phyloP scores from a whole-genome alignment of 2,113 vertebrate species.

The Trogon surrucura region DNA sequence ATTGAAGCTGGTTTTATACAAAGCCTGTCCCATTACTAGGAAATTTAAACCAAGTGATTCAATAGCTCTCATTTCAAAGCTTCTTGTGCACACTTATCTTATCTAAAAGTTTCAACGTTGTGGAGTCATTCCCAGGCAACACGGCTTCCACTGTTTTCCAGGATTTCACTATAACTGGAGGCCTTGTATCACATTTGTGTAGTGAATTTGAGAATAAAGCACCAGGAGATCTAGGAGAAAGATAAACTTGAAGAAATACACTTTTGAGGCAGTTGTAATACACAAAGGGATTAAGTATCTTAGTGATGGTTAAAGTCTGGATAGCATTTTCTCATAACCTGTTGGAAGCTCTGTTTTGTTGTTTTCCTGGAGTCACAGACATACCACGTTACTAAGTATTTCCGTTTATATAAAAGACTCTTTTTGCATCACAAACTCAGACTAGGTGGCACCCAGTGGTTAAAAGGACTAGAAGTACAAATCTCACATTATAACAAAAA shows the following conservation, averaged over 20 bases:
- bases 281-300: constrained; percentile 8
- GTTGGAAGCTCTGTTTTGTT: constrained; percentile 11
- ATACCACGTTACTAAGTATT: neutral
- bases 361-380: neutral
- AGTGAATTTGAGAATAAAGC: neutral
- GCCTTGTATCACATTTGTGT: neutral
- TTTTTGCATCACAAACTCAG: constrained; percentile 4
- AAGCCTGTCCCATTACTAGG: constrained; percentile 13
- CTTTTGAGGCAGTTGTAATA: neutral
- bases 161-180: constrained; percentile 10
- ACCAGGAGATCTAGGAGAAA: neutral
- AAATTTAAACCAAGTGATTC: constrained; percentile 23
- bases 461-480: neutral
- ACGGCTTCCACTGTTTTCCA: constrained; percentile 23
- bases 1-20: neutral
- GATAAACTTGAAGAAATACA: constrained; percentile 25
- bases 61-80: constrained; percentile 17
- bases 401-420: neutral
- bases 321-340: constrained; percentile 55
- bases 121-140: neutral
- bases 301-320: neutral
- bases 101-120: constrained; percentile 31
- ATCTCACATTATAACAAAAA: neutral
- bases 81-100: neutral
- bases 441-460: neutral